Evolutionary conservation across 2,797 vertebrate species (phyloP), one percentile per base, ranked within the genome.

Genomic region (Delichon dasypus): DNA sequence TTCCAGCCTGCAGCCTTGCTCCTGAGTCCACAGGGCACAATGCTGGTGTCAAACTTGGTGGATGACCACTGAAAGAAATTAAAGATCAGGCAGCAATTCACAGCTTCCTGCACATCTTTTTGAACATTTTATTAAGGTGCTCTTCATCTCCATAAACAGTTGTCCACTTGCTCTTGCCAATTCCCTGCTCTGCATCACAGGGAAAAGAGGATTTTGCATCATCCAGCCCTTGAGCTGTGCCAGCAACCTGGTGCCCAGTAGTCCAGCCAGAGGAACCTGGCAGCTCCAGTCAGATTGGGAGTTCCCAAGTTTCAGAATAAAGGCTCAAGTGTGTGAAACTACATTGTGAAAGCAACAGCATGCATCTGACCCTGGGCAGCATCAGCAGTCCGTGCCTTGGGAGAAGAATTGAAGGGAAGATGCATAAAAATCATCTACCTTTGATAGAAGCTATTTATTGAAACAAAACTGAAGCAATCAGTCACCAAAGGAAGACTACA

Each of bases 31-130:
- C 66, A 27, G 67, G 50, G 30, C 1, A 0, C 36, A 7, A 53
- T 2, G 1, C 7, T 0, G 21, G 21, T 40, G 30, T 44, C 1
- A 0, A 53, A 36, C 48, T 21, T 65, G 29, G 18, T 68, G 51
- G 55, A 53, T 58, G 51, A 73, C 26, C 4, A 2, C 20, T 82
- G 47, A 55, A 88, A 78, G 36, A 82, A 80, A 75, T 80, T 29
- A 51, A 73, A 82, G 11, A 45, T 14, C 58, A 74, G 38, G 23
- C n/a, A 65, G 19, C 25, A 66, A 58, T 48, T 77, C 42, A 20
- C 4, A 4, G 22, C 15, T 75, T 74, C 83, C 40, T 85, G 44
- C 48, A 48, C 8, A 5, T 34, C n/a, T 48, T 27, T 92, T 58
- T 73, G 3, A 64, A 58, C n/a, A 9, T 47, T 75, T 83, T 53